Evolutionary conservation across 2,113 vertebrate genomes (phyloP).

Genomic region (Notarius lentiginosus): DNA sequence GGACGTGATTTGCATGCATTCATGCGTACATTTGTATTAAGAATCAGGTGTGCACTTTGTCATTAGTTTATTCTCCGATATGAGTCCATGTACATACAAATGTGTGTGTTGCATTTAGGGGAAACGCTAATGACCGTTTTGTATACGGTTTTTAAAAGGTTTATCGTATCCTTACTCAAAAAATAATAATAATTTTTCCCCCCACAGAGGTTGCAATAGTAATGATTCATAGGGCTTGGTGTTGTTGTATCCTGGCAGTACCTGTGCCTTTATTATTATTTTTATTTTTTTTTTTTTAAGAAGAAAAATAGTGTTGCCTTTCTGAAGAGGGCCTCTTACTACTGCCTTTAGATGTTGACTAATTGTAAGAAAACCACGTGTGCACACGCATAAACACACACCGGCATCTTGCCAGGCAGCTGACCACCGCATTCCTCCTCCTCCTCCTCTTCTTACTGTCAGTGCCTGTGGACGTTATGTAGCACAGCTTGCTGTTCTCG

Average conservation of each 20-base stretch:
- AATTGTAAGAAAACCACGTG: constrained; percentile 29
- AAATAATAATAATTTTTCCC: background rate
- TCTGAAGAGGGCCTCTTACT: constrained; percentile 39
- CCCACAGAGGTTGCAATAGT: constrained; percentile 33
- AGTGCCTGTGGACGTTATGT: constrained; percentile 51
- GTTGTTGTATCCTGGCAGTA: constrained; percentile 54
- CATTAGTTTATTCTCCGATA: constrained; percentile 2
- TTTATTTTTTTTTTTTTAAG: background rate
- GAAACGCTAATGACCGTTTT: background rate
- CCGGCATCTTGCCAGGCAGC: constrained; percentile 50
- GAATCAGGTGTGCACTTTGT: constrained; percentile 40
- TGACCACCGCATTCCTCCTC: constrained; percentile 49
- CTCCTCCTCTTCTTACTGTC: constrained; percentile 38
- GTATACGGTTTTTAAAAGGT: background rate
- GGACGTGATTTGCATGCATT: constrained; percentile 34
- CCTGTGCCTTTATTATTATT: constrained; percentile 66
- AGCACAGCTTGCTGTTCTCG: constrained; percentile 43
- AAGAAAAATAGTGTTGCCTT: constrained; percentile 33
- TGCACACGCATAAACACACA: background rate
- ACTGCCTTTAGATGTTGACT: constrained; percentile 54
- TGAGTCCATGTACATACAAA: background rate
- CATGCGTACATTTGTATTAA: constrained; percentile 28
- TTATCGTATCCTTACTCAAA: background rate
- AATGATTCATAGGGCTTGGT: constrained; percentile 7
- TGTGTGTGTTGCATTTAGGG: background rate